phyloP scores from a whole-genome alignment of 30 jellyfish, hydroid and myxozoan genomes.

The Cassiopea xamachana region DNA sequence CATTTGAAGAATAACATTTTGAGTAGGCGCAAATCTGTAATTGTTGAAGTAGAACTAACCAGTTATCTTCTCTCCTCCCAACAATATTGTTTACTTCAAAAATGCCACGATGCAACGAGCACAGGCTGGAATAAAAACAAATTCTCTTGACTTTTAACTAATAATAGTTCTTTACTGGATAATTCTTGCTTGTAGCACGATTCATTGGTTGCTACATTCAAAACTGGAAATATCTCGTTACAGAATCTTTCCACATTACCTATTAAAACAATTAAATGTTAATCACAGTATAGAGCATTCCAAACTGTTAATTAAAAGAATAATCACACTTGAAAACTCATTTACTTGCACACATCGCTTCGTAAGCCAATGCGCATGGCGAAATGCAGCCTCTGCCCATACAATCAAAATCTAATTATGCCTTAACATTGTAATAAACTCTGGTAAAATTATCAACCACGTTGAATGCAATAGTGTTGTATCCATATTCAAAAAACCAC shows the following conservation, averaged over 20 bases:
- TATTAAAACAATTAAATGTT: not conserved
- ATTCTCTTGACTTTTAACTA: not conserved
- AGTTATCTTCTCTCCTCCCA: not conserved
- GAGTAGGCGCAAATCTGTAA: not conserved
- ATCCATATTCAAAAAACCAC: not conserved
- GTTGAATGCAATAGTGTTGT: not conserved
- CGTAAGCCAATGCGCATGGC: not conserved
- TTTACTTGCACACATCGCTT: not conserved
- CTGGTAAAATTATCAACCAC: not conserved
- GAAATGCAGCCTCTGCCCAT: slow-evolving; percentile 8
- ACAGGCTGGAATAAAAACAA: not conserved
- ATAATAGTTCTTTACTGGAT: no score
- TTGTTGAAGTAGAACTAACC: not conserved
- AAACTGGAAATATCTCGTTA: not conserved
- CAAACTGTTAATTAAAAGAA: not conserved
- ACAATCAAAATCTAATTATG: not conserved
- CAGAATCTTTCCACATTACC: not conserved
- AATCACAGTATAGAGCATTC: slow-evolving; percentile 12
- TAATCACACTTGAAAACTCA: not conserved
- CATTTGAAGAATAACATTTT: no score
- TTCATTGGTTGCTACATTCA: no score
- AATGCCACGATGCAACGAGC: not conserved
- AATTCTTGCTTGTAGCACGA: no score
- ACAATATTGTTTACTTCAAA: not conserved
- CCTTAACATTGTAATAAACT: not conserved